Evolutionary conservation across 2,113 vertebrate species (phyloP), one percentile per base, ranked within the genome.

Genomic region (Trachemys scripta): DNA sequence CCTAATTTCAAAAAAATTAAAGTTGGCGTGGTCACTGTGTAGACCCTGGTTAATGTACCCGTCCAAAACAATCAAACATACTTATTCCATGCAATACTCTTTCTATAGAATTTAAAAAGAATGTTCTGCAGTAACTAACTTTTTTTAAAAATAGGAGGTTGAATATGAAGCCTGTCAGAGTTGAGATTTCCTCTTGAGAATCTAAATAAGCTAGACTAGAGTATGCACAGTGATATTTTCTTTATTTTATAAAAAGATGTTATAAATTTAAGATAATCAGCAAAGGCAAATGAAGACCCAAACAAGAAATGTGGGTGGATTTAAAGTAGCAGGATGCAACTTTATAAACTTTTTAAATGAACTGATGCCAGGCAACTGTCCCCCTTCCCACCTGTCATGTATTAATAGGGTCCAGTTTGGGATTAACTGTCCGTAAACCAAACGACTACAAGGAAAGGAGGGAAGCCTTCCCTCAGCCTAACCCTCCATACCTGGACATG

Each of bases 341-440:
- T 83, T 79, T 51, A 89, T 92, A 85, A 49, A 86, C 20, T 87
- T 91, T 80, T 81, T 79, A 93, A 94, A 84, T 81, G 92, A 94
- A 82, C 69, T 79, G 81, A 50, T 35, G 57, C 83, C 35, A 81
- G 82, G 96, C 51, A 42, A 42, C n/a, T 27, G 45, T 92, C 57
- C 80, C 84, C 91, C 81, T 92, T 93, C 38, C n/a, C 38, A 24
- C 38, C 47, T 49, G 27, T 19, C 47, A 50, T 4, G 31, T 85
- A 57, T 95, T 94, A 91, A 62, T 88, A 89, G 85, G 93, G 88
- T 93, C 92, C 91, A 80, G 93, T 65, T 17, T 87, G 76, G 80
- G 79, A 81, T 53, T 90, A 90, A 95, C 45, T 95, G 95, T 84
- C 69, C 79, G 10, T 11, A 75, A 42, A 20, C 59, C n/a, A 80